These are phyloP conservation scores for Melanotaenia trifasciata DNA, from an alignment of 2,797 vertebrate genomes.

Conservation along the genomic window DNA sequence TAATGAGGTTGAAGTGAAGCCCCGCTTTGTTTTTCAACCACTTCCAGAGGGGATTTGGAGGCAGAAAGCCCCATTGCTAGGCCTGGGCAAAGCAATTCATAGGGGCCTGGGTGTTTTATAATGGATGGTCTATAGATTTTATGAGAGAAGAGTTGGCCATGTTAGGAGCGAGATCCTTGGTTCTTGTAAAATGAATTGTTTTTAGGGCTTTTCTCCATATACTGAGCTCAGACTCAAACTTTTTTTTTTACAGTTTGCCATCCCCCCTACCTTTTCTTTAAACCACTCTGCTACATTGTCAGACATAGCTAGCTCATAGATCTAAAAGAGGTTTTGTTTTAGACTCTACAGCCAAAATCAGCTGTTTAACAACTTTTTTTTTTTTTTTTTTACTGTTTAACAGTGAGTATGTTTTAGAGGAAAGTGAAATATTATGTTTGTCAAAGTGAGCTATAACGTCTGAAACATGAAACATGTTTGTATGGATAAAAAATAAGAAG, in stretches of 20 bases:
- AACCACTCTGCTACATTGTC: constrained; percentile 30
- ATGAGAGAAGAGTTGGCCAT: constrained; percentile 72
- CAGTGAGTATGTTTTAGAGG: constrained; percentile 13
- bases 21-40: constrained; percentile 72
- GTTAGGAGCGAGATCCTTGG: constrained; percentile 69
- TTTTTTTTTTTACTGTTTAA: neutral
- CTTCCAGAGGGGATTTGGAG: constrained; percentile 76
- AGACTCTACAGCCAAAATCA: constrained; percentile 23
- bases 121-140: constrained; percentile 77
- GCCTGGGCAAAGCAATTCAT: constrained; percentile 55
- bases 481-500: constrained; percentile 6
- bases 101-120: constrained; percentile 71
- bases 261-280: constrained; percentile 33
- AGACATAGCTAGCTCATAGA: neutral
- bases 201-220: constrained; percentile 70
- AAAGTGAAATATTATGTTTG: constrained; percentile 6
- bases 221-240: constrained; percentile 56
- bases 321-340: constrained; percentile 40
- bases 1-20: constrained; percentile 80
- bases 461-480: constrained; percentile 16
- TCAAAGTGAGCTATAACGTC: constrained; percentile 1
- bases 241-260: constrained; percentile 31
- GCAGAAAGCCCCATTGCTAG: constrained; percentile 58
- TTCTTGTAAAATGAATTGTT: constrained; percentile 75
- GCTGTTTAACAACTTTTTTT: constrained; percentile 7